Conservation (phyloP, 2,797 vertebrate genomes). For the Naso thynnoides region DNA sequence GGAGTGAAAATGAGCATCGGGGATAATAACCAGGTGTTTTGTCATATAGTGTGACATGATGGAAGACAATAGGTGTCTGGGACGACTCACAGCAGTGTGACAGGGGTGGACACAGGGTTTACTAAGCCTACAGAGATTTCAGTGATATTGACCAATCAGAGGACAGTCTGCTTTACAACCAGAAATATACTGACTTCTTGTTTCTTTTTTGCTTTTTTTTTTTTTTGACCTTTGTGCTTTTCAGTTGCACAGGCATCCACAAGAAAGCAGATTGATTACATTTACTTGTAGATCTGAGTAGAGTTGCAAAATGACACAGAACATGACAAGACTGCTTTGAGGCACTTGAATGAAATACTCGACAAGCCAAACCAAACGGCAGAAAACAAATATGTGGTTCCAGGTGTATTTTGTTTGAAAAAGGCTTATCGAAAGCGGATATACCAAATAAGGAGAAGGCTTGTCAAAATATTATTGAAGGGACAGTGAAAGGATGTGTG, state of each 20-base stretch:
- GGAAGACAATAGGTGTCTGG: slow-evolving; percentile 51
- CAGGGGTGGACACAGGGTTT: slow-evolving; percentile 36
- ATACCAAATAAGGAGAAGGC: neutral
- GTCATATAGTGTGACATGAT: slow-evolving; percentile 52
- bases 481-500: too few relatives aligned
- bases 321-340: neutral
- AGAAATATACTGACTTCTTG: slow-evolving; percentile 1
- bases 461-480: neutral
- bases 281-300: neutral
- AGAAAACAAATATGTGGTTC: neutral
- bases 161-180: slow-evolving; percentile 10
- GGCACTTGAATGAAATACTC: neutral
- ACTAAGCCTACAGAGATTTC: slow-evolving; percentile 33
- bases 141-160: slow-evolving; percentile 17
- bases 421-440: neutral
- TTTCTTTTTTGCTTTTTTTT: neutral
- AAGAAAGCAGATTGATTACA: neutral
- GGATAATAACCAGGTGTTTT: slow-evolving; percentile 66
- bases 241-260: neutral
- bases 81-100: slow-evolving; percentile 43
- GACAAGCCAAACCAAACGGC: neutral
- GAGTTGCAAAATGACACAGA: neutral
- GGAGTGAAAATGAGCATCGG: slow-evolving; percentile 51
- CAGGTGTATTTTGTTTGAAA: neutral
- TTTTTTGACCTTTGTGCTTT: neutral